Percentiles rank a stretch among this genome's conserved stretches.
Evolutionary conservation across 2,113 vertebrate genomes (phyloP).

Genomic region (Ptilorrhoa leucosticta): DNA sequence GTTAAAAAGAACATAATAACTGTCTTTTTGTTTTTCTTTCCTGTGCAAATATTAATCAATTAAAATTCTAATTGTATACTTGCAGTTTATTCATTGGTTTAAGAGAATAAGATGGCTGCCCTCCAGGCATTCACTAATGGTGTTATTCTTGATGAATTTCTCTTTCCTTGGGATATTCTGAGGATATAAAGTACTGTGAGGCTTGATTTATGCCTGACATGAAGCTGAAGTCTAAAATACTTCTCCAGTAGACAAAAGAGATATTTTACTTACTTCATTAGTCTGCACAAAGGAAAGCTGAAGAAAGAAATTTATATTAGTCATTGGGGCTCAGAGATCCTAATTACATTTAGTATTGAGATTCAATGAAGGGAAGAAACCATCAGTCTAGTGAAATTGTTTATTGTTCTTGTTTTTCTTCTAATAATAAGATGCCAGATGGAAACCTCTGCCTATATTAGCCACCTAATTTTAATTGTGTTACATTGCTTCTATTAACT

Average conservation of each 20-base stretch:
- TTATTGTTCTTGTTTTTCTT: constrained; percentile 23
- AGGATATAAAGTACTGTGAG: constrained; percentile 68
- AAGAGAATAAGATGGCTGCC: constrained; percentile 75
- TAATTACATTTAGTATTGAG: constrained; percentile 40
- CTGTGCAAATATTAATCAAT: constrained; percentile 49
- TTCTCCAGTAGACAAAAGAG: constrained; percentile 45
- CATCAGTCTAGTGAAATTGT: constrained; percentile 1
- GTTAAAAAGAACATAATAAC: constrained; percentile 73
- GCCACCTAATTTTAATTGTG: constrained; percentile 19
- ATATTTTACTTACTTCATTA: constrained; percentile 63
- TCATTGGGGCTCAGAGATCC: constrained; percentile 14
- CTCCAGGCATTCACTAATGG: constrained; percentile 75
- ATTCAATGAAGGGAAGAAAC: constrained; percentile 16
- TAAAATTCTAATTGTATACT: constrained; percentile 64
- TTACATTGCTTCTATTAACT: not conserved
- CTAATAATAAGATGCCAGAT: not conserved
- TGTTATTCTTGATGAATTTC: constrained; percentile 80
- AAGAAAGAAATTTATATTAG: constrained; percentile 39
- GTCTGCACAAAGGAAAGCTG: constrained; percentile 18
- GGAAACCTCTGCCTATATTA: constrained; percentile 2
- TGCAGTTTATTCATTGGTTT: constrained; percentile 68
- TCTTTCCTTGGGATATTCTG: constrained; percentile 75
- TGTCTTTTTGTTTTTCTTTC: constrained; percentile 41
- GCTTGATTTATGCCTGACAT: constrained; percentile 80
- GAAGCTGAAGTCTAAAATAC: constrained; percentile 65